Evolutionary conservation across 2,888 invertebrate species (phyloP), one percentile per base, ranked within the genome.

Genomic region (Acronicta leporina): DNA sequence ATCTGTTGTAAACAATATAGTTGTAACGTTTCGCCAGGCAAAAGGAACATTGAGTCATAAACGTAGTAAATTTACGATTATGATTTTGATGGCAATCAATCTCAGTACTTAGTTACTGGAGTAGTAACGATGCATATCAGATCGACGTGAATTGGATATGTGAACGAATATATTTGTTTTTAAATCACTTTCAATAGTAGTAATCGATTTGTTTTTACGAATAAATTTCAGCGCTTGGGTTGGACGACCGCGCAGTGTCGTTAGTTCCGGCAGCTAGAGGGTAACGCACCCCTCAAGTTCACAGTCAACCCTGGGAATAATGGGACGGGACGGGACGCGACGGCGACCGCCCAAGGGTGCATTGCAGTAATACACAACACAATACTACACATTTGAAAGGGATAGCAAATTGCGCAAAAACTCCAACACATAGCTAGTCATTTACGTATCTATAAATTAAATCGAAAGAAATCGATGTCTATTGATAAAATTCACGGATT

Each of bases 201-300:
- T 53, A 60, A 68, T 63, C 48, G 55, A 73, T 60, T 60, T 50
- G 48, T 60, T 58, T 59, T 54, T 47, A 57, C n/a, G 46, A 58
- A 51, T 55, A 72, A 14, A 56, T 74, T 71, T 68, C 63, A 72
- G 73, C 63, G 75, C 80, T 79, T 81, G 80, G 81, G 87, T 87
- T 86, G 80, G 85, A 81, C 77, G 86, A 87, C 84, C 86, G 76
- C 81, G 77, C 69, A 77, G 79, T 68, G 75, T 74, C 74, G 55
- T 80, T 78, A 77, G 72, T 78, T 74, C 66, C 72, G 72, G 66
- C 68, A 64, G 63, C 73, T 68, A 75, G 87, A 89, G 94, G 94
- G 92, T 94, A 92, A 88, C 88, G 90, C 92, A 92, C 93, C 94
- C 94, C 87, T 90, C 92, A 91, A 92, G 91, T 90, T 92, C 90